Percentiles rank a stretch among this genome's conserved stretches.
Conservation (phyloP, 2,888 invertebrate species). For the Amiota mariae region DNA sequence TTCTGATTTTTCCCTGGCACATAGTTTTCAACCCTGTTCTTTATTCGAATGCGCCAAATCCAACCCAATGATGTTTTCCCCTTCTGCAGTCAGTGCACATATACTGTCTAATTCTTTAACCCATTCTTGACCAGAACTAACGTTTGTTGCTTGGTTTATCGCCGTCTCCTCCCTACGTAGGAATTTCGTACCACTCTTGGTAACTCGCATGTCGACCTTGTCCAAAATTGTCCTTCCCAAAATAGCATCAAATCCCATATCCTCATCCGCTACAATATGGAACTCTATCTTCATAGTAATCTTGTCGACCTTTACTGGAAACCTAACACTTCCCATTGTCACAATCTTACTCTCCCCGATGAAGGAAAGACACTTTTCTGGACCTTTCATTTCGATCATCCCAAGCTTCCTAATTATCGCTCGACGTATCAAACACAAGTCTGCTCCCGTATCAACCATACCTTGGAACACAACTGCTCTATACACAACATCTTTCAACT, state of each 20-base stretch:
- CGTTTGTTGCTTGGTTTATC: no score
- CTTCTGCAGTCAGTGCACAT: background rate
- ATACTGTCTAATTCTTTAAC: background rate
- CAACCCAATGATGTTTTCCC: background rate
- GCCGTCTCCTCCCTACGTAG: background rate
- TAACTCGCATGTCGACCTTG: constrained; percentile 1
- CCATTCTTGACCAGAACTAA: background rate
- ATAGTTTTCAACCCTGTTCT: background rate
- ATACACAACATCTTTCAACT: background rate
- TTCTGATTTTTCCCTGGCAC: background rate
- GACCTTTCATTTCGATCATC: background rate
- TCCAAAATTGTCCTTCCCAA: constrained; percentile 18
- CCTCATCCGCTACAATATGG: constrained; percentile 14
- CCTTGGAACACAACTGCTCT: constrained; percentile 4
- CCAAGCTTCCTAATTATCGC: background rate
- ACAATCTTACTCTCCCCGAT: constrained; percentile 2
- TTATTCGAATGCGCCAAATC: background rate
- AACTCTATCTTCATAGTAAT: constrained; percentile 1
- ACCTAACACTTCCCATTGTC: constrained; percentile 1
- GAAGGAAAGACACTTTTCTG: background rate
- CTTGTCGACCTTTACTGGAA: constrained; percentile 4
- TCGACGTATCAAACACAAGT: constrained; percentile 9
- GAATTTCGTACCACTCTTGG: background rate
- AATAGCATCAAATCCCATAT: constrained; percentile 12
- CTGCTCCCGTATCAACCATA: background rate